phyloP scores from a whole-genome alignment of 2,888 invertebrate species.

The Microchrysa polita region DNA sequence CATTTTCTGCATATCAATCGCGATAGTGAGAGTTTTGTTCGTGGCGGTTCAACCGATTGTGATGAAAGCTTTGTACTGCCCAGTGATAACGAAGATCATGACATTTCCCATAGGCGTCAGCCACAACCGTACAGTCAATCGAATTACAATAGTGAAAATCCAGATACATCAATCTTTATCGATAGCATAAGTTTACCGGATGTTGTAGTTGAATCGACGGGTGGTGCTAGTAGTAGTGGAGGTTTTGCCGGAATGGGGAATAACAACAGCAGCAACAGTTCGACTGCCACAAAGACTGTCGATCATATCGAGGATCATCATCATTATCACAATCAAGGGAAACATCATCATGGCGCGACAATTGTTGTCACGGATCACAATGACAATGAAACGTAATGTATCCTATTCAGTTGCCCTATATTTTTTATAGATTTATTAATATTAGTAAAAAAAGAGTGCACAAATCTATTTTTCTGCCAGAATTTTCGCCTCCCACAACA shows the following conservation, averaged over 20 bases:
- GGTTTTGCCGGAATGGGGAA: constrained; percentile 51
- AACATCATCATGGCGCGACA: constrained; percentile 34
- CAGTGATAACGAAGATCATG: constrained; percentile 48
- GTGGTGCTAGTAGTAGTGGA: not conserved
- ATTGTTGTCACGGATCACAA: constrained; percentile 52
- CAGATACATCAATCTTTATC: constrained; percentile 56
- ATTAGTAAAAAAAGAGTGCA: too few relatives aligned
- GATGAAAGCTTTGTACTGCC: constrained; percentile 57
- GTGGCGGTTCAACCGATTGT: constrained; percentile 61
- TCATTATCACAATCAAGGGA: constrained; percentile 27
- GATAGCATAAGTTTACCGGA: constrained; percentile 64
- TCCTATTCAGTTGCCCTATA: constrained; percentile 50
- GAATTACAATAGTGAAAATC: not conserved
- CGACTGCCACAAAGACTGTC: constrained; percentile 17
- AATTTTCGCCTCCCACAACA: constrained; percentile 5
- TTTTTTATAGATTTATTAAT: not conserved
- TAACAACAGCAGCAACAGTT: constrained; percentile 21
- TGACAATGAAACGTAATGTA: constrained; percentile 62
- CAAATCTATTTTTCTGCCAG: not conserved
- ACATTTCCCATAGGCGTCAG: not conserved
- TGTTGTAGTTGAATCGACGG: constrained; percentile 62
- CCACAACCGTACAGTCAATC: not conserved
- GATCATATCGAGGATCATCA: constrained; percentile 38
- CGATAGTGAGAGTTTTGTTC: constrained; percentile 46
- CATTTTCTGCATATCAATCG: constrained; percentile 36